Conservation (phyloP, 2,888 invertebrate species). For the Zaprionus lineosus region DNA sequence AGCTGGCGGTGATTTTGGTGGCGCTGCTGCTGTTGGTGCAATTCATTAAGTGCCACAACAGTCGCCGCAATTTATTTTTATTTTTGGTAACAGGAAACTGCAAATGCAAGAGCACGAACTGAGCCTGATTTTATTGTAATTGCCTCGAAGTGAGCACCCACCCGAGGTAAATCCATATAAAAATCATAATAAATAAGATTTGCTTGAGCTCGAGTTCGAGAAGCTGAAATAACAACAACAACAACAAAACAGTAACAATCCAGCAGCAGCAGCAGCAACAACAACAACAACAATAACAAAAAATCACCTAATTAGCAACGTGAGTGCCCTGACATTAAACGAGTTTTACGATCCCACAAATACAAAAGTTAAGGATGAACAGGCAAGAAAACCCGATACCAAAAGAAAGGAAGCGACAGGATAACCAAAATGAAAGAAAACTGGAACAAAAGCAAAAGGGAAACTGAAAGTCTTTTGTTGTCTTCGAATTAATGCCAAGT, state of each 20-base stretch:
- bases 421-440: conserved; percentile 38
- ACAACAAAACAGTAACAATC: not conserved
- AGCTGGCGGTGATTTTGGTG: conserved; percentile 31
- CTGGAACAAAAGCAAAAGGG: conserved; percentile 52
- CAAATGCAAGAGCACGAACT: conserved; percentile 57
- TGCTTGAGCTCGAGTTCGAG: conserved; percentile 19
- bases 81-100: conserved; percentile 65
- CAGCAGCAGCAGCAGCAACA: conserved; percentile 7
- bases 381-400: conserved; percentile 9
- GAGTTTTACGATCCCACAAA: conserved; percentile 41
- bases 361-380: conserved; percentile 29
- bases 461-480: conserved; percentile 61
- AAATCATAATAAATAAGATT: conserved; percentile 55
- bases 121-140: conserved; percentile 62
- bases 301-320: conserved; percentile 40
- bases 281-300: too few species aligned
- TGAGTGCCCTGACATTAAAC: conserved; percentile 39
- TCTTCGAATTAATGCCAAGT: conserved; percentile 34
- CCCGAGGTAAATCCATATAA: conserved; percentile 36
- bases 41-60: conserved; percentile 57
- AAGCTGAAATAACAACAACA: conserved; percentile 10
- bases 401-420: conserved; percentile 52
- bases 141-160: conserved; percentile 47
- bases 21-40: not conserved
- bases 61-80: conserved; percentile 59